phyloP scores from a whole-genome alignment of 2,797 vertebrate genomes.

The Phyllotis vaccarum region DNA sequence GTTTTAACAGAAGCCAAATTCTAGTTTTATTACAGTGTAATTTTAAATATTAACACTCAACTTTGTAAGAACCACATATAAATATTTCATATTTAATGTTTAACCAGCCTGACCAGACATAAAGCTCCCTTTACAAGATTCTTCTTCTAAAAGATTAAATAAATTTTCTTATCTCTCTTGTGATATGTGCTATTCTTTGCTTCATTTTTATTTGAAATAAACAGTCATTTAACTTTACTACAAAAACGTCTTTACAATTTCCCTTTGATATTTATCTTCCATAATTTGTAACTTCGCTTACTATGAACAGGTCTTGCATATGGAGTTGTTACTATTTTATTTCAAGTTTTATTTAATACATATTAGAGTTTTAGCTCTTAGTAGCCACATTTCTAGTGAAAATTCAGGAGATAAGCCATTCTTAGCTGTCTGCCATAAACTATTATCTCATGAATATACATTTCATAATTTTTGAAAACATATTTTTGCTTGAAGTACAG shows the following conservation, averaged over 20 bases:
- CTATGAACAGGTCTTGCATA: neutral
- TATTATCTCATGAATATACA: slow-evolving; percentile 7
- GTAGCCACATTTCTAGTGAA: neutral
- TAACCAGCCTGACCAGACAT: neutral
- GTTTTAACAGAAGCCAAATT: neutral
- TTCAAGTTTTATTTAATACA: slow-evolving; percentile 21
- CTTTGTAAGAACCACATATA: neutral
- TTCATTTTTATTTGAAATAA: neutral
- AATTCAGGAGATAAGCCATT: neutral
- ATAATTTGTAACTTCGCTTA: neutral
- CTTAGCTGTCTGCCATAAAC: neutral
- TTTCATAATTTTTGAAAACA: slow-evolving; percentile 30
- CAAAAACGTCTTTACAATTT: neutral
- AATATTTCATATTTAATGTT: slow-evolving; percentile 5
- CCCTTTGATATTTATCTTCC: neutral
- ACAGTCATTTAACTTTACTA: neutral
- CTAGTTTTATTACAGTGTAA: neutral
- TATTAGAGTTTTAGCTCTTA: neutral
- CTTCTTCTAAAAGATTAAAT: neutral
- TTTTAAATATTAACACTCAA: neutral
- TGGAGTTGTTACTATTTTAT: neutral
- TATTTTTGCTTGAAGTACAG: neutral
- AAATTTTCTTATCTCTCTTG: neutral
- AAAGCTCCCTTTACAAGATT: neutral
- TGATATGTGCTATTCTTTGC: neutral